Percentiles rank a stretch among this genome's conserved stretches.
phyloP scores from a whole-genome alignment of 2,888 invertebrate genomes.

The Oconnorella tubifera region DNA sequence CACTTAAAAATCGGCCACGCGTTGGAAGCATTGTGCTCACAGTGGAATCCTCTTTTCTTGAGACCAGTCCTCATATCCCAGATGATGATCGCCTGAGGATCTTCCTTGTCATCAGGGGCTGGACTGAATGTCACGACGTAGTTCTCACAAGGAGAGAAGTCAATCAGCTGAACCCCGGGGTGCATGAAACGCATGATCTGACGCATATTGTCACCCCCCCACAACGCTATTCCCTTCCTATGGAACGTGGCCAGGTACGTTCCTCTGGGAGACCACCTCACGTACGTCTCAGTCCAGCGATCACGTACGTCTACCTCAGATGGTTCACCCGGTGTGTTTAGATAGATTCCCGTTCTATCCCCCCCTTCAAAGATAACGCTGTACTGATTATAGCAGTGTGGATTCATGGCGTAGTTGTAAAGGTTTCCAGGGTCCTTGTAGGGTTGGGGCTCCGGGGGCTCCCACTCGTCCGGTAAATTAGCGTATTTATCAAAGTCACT shows the following conservation, averaged over 20 bases:
- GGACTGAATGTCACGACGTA: slow-evolving; percentile 64
- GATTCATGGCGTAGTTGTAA: slow-evolving; percentile 85
- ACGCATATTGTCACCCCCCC: slow-evolving; percentile 91
- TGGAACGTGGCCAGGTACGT: slow-evolving; percentile 96
- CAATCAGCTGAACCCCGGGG: slow-evolving; percentile 84
- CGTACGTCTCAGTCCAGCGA: slow-evolving; percentile 94
- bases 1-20: slow-evolving; percentile 88
- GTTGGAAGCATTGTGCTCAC: slow-evolving; percentile 60
- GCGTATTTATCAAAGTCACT: slow-evolving; percentile 82
- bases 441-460: slow-evolving; percentile 79
- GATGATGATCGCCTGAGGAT: slow-evolving; percentile 78
- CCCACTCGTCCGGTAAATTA: slow-evolving; percentile 76
- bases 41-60: slow-evolving; percentile 83
- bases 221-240: slow-evolving; percentile 87
- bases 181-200: slow-evolving; percentile 87
- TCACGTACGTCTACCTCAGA: slow-evolving; percentile 52
- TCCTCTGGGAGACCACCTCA: slow-evolving; percentile 95
- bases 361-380: slow-evolving; percentile 79
- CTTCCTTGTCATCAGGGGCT: slow-evolving; percentile 63
- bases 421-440: slow-evolving; percentile 84
- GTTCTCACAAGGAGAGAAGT: slow-evolving; percentile 96
- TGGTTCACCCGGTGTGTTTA: slow-evolving; percentile 82
- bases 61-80: slow-evolving; percentile 95
- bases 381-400: slow-evolving; percentile 94
- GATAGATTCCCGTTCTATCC: slow-evolving; percentile 78